Evolutionary conservation across 1,140 invertebrate genomes (phyloP), one percentile per base, ranked within the genome.

Genomic region (Pissodes strobi): DNA sequence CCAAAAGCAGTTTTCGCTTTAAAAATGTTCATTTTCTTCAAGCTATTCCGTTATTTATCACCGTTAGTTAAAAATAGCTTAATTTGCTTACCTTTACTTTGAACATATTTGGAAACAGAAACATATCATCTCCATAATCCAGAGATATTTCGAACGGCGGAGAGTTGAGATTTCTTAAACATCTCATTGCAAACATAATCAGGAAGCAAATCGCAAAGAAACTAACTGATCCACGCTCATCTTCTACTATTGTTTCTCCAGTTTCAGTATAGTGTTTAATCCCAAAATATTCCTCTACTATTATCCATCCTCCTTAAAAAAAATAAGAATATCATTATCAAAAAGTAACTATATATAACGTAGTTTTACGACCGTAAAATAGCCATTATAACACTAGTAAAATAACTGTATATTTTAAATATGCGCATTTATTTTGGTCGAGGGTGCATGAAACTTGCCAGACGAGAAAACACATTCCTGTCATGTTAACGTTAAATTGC

Each of bases 101-200:
- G 70, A 82, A 88, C 67, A 86, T 79, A 0, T 86, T 88, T 21
- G 82, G 81, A 71, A 88, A 86, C 6, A 76, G 71, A 72, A 86
- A 88, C 6, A 84, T 83, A 27, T 78, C 72, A 52, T 80, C 79
- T 8, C 82, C 81, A 9, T 78, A 78, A 69, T 89, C 87, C 0
- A 84, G 78, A 43, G 80, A 71, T 2, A 87, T 71, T 64, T 85
- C 77, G 67, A 82, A 82, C 0, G 88, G 87, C 1, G 83, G 74
- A 1, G 86, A 84, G 3, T 86, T 70, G 1, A 88, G 69, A 68
- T 87, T 88, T 37, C 83, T 78, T 0, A 85, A 70, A 5, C 78
- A 79, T 12, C 84, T 77, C 8, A 87, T 72, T 1, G 72, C 34
- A 0, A 74, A 58, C 25, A 79, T 37, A 9, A 85, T 83, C 18